These are phyloP conservation scores for Okapia johnstoni DNA, from an alignment of 2,113 vertebrate species.

Conservation along the genomic window DNA sequence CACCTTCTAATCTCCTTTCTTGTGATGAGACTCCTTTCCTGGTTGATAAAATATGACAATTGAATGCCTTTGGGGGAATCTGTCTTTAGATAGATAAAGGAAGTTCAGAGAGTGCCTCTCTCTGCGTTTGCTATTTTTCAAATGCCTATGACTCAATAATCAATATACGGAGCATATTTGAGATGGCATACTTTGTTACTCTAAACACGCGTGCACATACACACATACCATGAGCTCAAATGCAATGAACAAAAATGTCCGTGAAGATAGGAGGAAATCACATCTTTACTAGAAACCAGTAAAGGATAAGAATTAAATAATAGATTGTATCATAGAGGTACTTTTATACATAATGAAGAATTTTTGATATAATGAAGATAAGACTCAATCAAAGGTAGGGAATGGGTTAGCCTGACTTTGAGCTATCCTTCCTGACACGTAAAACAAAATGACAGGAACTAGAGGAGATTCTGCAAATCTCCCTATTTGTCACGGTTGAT, in stretches of 20 bases:
- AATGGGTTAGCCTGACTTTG: background rate
- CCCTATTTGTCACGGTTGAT: background rate
- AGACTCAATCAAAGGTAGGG: background rate
- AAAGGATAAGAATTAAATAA: background rate
- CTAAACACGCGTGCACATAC: background rate
- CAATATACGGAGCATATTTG: background rate
- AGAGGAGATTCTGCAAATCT: background rate
- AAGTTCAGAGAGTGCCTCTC: background rate
- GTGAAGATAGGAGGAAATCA: background rate
- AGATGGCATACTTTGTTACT: background rate
- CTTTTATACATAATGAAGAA: background rate
- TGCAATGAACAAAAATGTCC: background rate
- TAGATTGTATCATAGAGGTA: background rate
- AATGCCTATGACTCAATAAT: background rate
- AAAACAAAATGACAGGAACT: background rate
- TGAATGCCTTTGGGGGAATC: background rate
- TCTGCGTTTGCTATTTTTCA: background rate
- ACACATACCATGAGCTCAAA: background rate
- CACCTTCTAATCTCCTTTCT: background rate
- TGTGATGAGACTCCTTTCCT: background rate
- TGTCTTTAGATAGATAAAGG: background rate
- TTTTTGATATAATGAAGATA: background rate
- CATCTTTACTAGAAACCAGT: background rate
- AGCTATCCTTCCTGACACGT: background rate
- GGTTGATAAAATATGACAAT: background rate